A percentile compares a stretch with the other conserved stretches of the same genome.
phyloP scores from a whole-genome alignment of 2,113 vertebrate species.

The Perca schrenkii region DNA sequence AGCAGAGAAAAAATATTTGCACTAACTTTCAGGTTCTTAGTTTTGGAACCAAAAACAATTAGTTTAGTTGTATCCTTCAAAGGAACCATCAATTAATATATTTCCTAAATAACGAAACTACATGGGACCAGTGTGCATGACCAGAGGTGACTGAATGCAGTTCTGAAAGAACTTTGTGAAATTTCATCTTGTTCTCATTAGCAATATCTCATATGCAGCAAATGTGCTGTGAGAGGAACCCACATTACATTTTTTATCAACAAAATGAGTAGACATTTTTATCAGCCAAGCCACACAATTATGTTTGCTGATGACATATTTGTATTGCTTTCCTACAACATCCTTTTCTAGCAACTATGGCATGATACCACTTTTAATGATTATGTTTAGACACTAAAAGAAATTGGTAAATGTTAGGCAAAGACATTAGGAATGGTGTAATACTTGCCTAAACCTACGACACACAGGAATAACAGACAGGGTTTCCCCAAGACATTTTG shows the following conservation, averaged over 20 bases:
- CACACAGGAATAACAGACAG: background rate
- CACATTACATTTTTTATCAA: background rate
- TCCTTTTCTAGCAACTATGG: background rate
- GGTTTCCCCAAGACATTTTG: background rate
- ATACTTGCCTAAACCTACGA: background rate
- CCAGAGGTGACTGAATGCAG: too few relatives aligned
- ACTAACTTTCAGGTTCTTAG: background rate
- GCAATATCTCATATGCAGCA: background rate
- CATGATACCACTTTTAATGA: background rate
- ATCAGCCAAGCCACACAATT: background rate
- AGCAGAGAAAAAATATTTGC: background rate
- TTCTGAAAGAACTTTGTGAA: too few relatives aligned
- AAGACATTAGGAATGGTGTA: background rate
- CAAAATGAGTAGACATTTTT: background rate
- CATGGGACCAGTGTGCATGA: too few relatives aligned
- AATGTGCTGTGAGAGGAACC: background rate
- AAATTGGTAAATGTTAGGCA: background rate
- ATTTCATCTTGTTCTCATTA: too few relatives aligned
- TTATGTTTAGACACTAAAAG: background rate
- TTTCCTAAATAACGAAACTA: background rate
- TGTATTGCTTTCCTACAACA: background rate
- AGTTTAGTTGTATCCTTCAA: background rate
- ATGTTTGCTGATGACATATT: conserved; percentile 1
- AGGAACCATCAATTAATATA: background rate
- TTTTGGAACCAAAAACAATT: background rate